These are phyloP conservation scores for Cerastis leucographa DNA, from an alignment of 2,888 invertebrate genomes.

Conservation along the genomic window DNA sequence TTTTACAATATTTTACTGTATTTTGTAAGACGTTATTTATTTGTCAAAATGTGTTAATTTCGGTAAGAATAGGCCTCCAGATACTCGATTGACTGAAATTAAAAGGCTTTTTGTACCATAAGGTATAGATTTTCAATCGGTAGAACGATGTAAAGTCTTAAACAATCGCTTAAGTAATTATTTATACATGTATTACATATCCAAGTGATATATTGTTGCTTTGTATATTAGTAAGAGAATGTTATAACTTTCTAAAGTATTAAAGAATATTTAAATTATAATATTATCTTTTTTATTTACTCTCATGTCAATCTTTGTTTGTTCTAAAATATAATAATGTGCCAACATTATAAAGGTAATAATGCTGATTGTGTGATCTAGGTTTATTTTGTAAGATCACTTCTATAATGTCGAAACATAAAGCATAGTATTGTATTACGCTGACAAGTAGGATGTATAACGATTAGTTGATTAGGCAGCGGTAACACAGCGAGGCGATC, in stretches of 20 bases:
- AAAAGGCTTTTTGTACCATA: conserved; percentile 15
- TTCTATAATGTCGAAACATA: conserved; percentile 70
- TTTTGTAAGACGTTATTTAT: background rate
- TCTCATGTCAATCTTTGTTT: conserved; percentile 17
- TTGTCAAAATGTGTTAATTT: background rate
- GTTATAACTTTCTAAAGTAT: conserved; percentile 46
- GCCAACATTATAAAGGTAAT: background rate
- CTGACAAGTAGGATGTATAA: conserved; percentile 65
- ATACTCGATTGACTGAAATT: conserved; percentile 40
- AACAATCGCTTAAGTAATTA: conserved; percentile 43
- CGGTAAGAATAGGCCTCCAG: conserved; percentile 18
- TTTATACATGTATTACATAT: conserved; percentile 58
- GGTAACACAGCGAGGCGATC: conserved; percentile 65
- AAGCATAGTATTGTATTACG: conserved; percentile 68
- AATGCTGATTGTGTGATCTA: conserved; percentile 59
- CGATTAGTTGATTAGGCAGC: conserved; percentile 69
- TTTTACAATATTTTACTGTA: background rate
- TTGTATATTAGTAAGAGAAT: conserved; percentile 69
- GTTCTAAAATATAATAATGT: conserved; percentile 8
- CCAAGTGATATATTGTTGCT: conserved; percentile 68
- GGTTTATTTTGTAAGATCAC: conserved; percentile 65
- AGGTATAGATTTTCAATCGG: conserved; percentile 22
- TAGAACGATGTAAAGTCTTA: conserved; percentile 29
- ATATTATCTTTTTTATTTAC: conserved; percentile 52
- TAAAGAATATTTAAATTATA: conserved; percentile 48